Base-by-base conservation (phyloP, 2,888 invertebrate genomes). In the Diarsia dahlii region DNA sequence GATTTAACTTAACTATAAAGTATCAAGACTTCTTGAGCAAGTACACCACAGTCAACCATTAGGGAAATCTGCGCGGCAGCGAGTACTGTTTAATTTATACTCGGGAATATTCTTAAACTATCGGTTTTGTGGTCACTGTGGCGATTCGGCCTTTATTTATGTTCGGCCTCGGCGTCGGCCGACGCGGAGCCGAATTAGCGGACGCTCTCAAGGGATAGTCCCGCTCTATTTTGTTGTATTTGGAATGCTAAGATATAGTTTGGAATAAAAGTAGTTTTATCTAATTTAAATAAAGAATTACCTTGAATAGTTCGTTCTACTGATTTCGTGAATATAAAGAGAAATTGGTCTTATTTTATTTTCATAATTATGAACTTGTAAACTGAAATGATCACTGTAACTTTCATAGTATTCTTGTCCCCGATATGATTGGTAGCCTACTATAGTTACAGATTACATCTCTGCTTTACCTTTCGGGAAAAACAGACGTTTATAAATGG, bases 41-140 rank as follows among this genome's bases (percentile, higher is more conserved):
- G 70, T 88, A 87, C 72, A 87, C 87, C 82, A 91, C 91, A 91
- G 90, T 90, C 94, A 92, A 96, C 96, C 96, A 96, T 96, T 95
- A 96, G 96, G 96, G 96, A 96, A 96, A 96, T 96, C 96, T 96
- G 94, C 94, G 91, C 92, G 90, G 93, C 92, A 92, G 92, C 93
- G 90, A 91, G 91, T 92, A 88, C 93, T 95, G 95, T 94, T 95
- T 96, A 96, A 96, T 96, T 96, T 96, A 96, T 96, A 93, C 94
- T 88, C 92, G 93, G 92, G 95, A 95, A 96, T 96, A 96, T 96
- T 96, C 96, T 96, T 96, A 96, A 96, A 96, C 96, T 96, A 96
- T 96, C 94, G 96, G 95, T 91, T 95, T 94, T 93, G 95, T 92
- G 95, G 96, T 93, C 94, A 91, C 91, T 94, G 92, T 89, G 93